These are phyloP conservation scores for Myripristis jacobus DNA, from an alignment of 2,797 vertebrate species.

Conservation along the genomic window DNA sequence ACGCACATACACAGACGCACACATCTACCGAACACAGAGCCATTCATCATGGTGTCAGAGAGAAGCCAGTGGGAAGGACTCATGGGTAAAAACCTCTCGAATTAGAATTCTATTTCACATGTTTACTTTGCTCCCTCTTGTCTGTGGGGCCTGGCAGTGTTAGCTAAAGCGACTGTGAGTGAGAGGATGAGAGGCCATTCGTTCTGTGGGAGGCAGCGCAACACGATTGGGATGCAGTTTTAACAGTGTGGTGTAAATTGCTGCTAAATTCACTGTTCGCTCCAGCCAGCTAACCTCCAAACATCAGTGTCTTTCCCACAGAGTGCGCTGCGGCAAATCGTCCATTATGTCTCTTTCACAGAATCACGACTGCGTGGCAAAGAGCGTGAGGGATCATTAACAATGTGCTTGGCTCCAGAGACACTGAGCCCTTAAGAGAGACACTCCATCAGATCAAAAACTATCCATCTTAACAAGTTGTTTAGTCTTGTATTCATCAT, in stretches of 20 bases:
- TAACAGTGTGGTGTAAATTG: background rate
- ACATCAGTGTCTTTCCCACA: background rate
- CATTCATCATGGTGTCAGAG: slow-evolving; percentile 79
- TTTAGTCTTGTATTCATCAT: too few species aligned
- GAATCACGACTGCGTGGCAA: background rate
- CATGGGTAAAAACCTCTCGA: slow-evolving; percentile 60
- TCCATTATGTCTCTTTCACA: background rate
- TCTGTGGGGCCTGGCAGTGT: slow-evolving; percentile 48
- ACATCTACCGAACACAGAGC: slow-evolving; percentile 45
- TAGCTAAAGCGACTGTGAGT: slow-evolving; percentile 30
- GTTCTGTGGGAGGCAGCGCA: background rate
- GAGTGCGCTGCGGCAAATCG: background rate
- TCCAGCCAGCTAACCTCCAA: background rate
- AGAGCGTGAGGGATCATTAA: background rate
- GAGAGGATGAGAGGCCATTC: slow-evolving; percentile 16
- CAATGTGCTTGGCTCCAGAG: too few species aligned
- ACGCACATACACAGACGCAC: slow-evolving; percentile 22
- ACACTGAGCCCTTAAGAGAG: background rate
- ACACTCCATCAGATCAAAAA: slow-evolving; percentile 15
- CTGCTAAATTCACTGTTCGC: background rate
- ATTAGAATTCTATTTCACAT: slow-evolving; percentile 71
- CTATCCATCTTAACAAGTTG: background rate
- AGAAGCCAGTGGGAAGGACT: slow-evolving; percentile 50
- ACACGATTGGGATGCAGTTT: slow-evolving; percentile 38
- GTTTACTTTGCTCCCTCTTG: slow-evolving; percentile 46